Percentiles rank a stretch among this genome's conserved stretches.
phyloP scores from a whole-genome alignment of 2,113 vertebrate species.

The Balaeniceps rex region DNA sequence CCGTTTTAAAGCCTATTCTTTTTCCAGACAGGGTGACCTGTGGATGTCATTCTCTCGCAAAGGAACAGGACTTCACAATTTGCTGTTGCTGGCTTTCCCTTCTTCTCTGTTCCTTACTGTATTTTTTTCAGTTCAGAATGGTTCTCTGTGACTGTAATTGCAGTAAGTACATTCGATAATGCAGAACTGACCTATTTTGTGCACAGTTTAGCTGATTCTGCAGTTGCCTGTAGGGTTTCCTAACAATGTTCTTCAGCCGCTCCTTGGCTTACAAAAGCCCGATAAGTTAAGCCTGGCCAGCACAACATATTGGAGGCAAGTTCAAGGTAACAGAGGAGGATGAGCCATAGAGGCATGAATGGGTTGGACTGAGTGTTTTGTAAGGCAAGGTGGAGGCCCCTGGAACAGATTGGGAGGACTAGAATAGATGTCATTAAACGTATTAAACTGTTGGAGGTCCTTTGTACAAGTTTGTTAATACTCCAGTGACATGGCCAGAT shows the following conservation, averaged over 20 bases:
- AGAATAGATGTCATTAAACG: not conserved
- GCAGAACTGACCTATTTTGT: constrained; percentile 45
- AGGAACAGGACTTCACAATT: not conserved
- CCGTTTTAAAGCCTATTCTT: not conserved
- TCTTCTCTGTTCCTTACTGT: not conserved
- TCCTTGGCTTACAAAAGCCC: not conserved
- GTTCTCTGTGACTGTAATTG: constrained; percentile 34
- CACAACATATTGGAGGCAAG: not conserved
- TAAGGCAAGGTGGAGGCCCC: not conserved
- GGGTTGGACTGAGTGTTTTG: not conserved
- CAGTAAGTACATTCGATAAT: not conserved
- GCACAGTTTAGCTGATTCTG: constrained; percentile 14
- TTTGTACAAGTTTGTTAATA: not conserved
- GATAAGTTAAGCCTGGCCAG: not conserved
- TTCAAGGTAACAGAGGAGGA: not conserved
- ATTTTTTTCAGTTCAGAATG: not conserved
- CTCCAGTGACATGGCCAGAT: not conserved
- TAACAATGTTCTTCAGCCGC: not conserved
- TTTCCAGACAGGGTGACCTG: not conserved
- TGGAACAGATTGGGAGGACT: not conserved
- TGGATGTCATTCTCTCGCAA: not conserved
- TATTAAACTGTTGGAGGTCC: not conserved
- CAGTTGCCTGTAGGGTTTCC: constrained; percentile 6
- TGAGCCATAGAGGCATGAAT: not conserved
- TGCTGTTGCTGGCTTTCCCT: not conserved